Percentiles rank a stretch among this genome's conserved stretches.
These are phyloP conservation scores for Heteromyza rotundicornis DNA, from an alignment of 2,888 invertebrate species.

Conservation along the genomic window DNA sequence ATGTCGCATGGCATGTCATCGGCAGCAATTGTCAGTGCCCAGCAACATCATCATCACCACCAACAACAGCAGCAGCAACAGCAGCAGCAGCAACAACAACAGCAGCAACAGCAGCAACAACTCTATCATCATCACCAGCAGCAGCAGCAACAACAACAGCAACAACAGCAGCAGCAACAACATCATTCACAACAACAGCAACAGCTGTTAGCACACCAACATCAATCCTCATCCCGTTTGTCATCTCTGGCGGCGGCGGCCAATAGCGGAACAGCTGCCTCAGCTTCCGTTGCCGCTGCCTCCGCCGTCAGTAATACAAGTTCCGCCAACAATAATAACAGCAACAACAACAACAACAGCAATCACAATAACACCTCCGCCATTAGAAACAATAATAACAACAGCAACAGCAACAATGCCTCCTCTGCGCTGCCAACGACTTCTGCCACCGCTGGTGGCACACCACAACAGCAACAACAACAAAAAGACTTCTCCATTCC, in stretches of 20 bases:
- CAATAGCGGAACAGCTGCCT: slow-evolving; percentile 16
- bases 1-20: slow-evolving; percentile 57
- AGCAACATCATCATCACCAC: slow-evolving; percentile 42
- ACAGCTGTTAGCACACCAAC: slow-evolving; percentile 25
- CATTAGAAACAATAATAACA: slow-evolving; percentile 26
- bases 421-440: slow-evolving; percentile 6
- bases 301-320: slow-evolving; percentile 34
- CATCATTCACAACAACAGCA: slow-evolving; percentile 21
- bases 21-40: slow-evolving; percentile 34
- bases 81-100: slow-evolving; percentile 35
- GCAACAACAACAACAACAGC: slow-evolving; percentile 24
- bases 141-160: slow-evolving; percentile 40
- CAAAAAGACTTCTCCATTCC: slow-evolving; percentile 83
- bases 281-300: slow-evolving; percentile 33
- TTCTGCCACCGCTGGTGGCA: slow-evolving; percentile 66
- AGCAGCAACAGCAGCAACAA: slow-evolving; percentile 36
- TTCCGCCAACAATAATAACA: slow-evolving; percentile 34
- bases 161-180: slow-evolving; percentile 31
- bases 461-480: slow-evolving; percentile 60
- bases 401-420: slow-evolving; percentile 16
- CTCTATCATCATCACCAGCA: slow-evolving; percentile 41
- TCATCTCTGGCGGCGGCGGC: slow-evolving; percentile 35
- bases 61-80: slow-evolving; percentile 41
- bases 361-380: slow-evolving; percentile 24
- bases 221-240: slow-evolving; percentile 14